These are phyloP conservation scores for Pelochelys cantorii DNA, from an alignment of 2,797 vertebrate genomes.

Conservation along the genomic window DNA sequence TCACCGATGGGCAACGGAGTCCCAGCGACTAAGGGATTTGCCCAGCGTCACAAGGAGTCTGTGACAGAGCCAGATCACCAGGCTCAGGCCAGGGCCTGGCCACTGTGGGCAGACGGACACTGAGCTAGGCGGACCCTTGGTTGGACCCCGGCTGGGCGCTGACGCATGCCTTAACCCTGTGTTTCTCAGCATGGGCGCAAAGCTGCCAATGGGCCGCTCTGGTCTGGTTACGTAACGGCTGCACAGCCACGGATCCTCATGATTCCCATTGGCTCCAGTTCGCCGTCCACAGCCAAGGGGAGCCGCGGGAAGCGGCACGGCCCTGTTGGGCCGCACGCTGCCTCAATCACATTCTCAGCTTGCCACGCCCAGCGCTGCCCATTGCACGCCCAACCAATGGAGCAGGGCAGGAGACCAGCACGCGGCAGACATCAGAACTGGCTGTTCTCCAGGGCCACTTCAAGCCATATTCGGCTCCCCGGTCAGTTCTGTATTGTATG, in stretches of 20 bases:
- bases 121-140: too few relatives aligned
- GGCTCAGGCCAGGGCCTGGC: not conserved
- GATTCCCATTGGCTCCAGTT: too few relatives aligned
- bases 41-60: not conserved
- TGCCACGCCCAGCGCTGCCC: not conserved
- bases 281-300: too few relatives aligned
- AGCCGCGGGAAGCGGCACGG: too few relatives aligned
- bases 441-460: not conserved
- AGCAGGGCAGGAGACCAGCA: fast-evolving
- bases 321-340: too few relatives aligned
- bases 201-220: too few relatives aligned
- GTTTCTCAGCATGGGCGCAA: too few relatives aligned
- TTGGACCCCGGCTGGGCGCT: too few relatives aligned
- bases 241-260: too few relatives aligned
- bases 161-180: too few relatives aligned
- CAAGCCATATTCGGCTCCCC: not conserved
- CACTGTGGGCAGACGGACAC: too few relatives aligned
- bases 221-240: too few relatives aligned
- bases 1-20: not conserved
- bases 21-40: not conserved
- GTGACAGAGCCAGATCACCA: not conserved
- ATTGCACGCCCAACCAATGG: fast-evolving
- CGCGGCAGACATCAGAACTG: fast-evolving
- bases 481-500: fast-evolving
- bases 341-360: not conserved